Evolutionary conservation across 2,113 vertebrate genomes (phyloP), one percentile per base, ranked within the genome.

Genomic region (Gnathonemus longibarbis): DNA sequence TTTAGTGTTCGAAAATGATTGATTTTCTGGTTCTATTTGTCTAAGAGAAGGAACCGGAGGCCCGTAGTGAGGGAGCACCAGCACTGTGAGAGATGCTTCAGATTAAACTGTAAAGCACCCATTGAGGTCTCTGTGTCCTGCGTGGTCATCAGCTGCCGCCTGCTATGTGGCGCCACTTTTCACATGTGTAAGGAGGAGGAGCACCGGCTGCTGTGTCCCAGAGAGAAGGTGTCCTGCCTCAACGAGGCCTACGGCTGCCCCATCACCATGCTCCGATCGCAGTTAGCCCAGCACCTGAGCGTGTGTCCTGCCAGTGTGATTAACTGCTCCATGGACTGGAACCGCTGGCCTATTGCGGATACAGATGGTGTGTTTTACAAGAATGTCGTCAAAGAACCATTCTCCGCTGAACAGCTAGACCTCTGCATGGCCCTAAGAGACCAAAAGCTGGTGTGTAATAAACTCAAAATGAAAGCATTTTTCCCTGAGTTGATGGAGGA

Each of bases 271-370:
- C 93, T 92, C 56, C 98, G 98, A 92, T 96, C 95, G 87, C 97
- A 95, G 89, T 94, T 97, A 92, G 97, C 97, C 1, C 96, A 95
- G 91, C 98, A 99, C 92, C 95, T 99, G 83, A 96, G 96, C 85
- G 94, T 95, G 35, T 99, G 98, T 90, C 98, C 98, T 0, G 98
- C 98, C 91, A 99, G 98, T 0, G 93, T 98, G 24, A 97, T 99
- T 89, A 96, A 96, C 95, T 99, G 98, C 92, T 99, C 98, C 0
- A 97, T 99, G 96, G 97, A 99, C 90, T 99, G 98, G 98, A 99
- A 97, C 92, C 98, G 98, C 74, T 99, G 97, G 97, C 98, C 98
- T 1, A 95, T 96, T 0, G 91, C 97, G 46, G 97, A 98, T 86
- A 94, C 95, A 0, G 96, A 97, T 88, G 93, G 93, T 4, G 88